These are phyloP conservation scores for Nymphalis urticae DNA, from an alignment of 2,888 invertebrate species.

Conservation along the genomic window DNA sequence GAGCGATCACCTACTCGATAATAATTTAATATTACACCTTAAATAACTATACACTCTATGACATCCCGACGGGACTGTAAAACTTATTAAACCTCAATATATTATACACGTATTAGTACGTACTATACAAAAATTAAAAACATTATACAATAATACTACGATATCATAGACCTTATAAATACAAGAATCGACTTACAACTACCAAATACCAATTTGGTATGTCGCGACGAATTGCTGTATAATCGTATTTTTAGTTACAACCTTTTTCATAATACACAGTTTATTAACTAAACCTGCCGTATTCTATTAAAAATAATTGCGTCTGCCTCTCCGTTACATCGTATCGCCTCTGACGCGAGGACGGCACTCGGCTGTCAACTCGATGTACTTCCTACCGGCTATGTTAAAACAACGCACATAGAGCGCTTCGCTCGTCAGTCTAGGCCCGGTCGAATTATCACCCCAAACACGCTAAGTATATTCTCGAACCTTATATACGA, in stretches of 20 bases:
- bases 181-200: conserved; percentile 77
- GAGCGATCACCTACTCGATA: conserved; percentile 31
- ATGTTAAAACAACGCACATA: conserved; percentile 29
- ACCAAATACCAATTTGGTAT: conserved; percentile 66
- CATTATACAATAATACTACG: conserved; percentile 76
- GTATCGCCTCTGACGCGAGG: conserved; percentile 18
- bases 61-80: conserved; percentile 59
- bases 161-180: conserved; percentile 76
- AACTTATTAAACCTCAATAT: conserved; percentile 70
- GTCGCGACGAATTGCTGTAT: conserved; percentile 61
- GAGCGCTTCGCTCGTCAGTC: conserved; percentile 38
- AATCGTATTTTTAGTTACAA: conserved; percentile 76
- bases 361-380: conserved; percentile 6
- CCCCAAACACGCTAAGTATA: conserved; percentile 18
- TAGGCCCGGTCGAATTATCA: conserved; percentile 23
- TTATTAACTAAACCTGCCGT: conserved; percentile 67
- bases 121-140: conserved; percentile 82
- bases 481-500: conserved; percentile 23
- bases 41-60: conserved; percentile 74
- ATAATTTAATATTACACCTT: conserved; percentile 64
- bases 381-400: conserved; percentile 14
- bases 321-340: conserved; percentile 69
- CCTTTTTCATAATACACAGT: conserved; percentile 74
- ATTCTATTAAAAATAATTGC: conserved; percentile 65
- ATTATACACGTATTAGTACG: conserved; percentile 74